A percentile compares a stretch with the other conserved stretches of the same genome.
Conservation (phyloP, 2,113 vertebrate species). For the Sturnus vulgaris region DNA sequence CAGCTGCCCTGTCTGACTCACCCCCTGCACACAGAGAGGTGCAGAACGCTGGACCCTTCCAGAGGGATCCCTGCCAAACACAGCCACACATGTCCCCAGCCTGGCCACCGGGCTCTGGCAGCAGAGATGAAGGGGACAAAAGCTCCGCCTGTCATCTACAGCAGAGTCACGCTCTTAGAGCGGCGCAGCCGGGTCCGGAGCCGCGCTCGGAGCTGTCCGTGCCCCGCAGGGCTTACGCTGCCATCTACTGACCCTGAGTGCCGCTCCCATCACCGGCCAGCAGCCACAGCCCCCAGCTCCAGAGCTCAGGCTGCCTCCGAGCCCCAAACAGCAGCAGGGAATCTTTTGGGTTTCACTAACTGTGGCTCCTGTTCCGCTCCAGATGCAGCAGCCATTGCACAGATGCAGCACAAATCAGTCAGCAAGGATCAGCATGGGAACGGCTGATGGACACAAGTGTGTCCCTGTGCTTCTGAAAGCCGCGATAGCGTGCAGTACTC, state of each 20-base stretch:
- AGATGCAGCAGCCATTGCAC: not conserved
- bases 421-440: not conserved
- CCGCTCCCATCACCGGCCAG: too few relatives aligned
- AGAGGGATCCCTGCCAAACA: not conserved
- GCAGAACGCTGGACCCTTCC: fast-evolving
- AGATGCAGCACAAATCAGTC: not conserved
- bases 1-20: not conserved
- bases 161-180: not conserved
- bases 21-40: not conserved
- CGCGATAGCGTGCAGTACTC: fast-evolving
- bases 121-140: not conserved
- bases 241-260: not conserved
- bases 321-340: not conserved
- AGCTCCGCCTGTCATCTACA: not conserved
- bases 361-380: not conserved
- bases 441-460: not conserved
- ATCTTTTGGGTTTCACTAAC: not conserved
- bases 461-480: not conserved
- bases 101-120: not conserved
- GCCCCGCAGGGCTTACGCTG: not conserved
- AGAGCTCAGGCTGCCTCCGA: not conserved
- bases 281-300: not conserved
- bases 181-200: not conserved
- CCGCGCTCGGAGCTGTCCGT: not conserved
- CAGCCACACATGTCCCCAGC: fast-evolving